Evolutionary conservation across 2,888 invertebrate genomes (phyloP), one percentile per base, ranked within the genome.

Genomic region (Drosophila mimetica): DNA sequence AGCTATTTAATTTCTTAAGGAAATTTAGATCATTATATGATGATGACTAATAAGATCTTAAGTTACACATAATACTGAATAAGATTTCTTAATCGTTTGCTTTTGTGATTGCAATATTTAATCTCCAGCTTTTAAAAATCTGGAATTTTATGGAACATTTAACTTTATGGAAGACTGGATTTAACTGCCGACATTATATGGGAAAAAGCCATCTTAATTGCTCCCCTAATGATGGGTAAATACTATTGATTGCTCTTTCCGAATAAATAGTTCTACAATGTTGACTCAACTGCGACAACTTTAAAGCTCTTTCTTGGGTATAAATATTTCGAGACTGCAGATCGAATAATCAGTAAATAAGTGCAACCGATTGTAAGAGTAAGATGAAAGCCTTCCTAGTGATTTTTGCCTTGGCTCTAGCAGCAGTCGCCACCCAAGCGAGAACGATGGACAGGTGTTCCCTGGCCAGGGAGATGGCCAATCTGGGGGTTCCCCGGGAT

Each of bases 401-500:
- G 4, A 25, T 75, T 36, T 58, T 54, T 14, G 58, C 25, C 7
- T 32, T 81, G 42, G 63, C 76, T 13, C 47, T 76, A 41, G 46
- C 46, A 2, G 44, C 46, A 13, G 44, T 63, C 3, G 50, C 72
- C 1, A 50, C 69, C 2, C 47, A 60, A 13, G 87, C 69, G 7
- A 85, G 76, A 59, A 73, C 71, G 9, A 76, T 86, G 61, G 55
- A 74, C 20, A 81, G 87, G 5, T 90, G 90, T 70, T 61, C 77
- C 2, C 32, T 90, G 73, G 89, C 89, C 18, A 54, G 57, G 2
- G 88, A 81, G 51, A 72, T 90, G 86, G 37, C 32, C 47, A 57
- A 92, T 2, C 18, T 86, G 57, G 89, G 87, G 13, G 78, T 88
- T 8, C 84, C 89, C 0, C 76, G 76, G 0, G 61, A 71, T 11